A percentile compares a stretch with the other conserved stretches of the same genome.
Conservation (phyloP, 2,797 vertebrate species). For the Brachyalestes nurse region DNA sequence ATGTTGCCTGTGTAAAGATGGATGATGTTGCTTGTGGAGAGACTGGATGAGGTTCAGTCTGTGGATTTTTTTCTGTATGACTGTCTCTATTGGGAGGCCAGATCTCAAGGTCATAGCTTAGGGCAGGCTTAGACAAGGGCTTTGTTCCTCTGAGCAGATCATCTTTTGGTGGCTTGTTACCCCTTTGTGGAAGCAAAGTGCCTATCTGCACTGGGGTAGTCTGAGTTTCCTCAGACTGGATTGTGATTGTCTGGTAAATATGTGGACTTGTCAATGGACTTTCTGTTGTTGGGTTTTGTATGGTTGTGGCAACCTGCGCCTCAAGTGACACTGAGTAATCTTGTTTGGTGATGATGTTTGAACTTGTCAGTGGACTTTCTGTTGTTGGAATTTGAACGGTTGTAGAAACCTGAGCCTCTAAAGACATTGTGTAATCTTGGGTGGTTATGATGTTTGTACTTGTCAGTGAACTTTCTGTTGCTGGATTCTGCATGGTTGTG, state of each 20-base stretch:
- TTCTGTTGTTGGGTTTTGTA: background rate
- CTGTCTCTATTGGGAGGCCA: conserved; percentile 64
- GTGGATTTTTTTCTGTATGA: conserved; percentile 57
- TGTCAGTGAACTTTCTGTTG: background rate
- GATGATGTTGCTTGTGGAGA: conserved; percentile 42
- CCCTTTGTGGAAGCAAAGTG: conserved; percentile 63
- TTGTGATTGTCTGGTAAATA: conserved; percentile 63
- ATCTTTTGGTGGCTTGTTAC: conserved; percentile 56
- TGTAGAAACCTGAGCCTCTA: background rate
- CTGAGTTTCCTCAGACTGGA: conserved; percentile 53
- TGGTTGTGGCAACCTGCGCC: background rate
- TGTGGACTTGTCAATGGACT: background rate
- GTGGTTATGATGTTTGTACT: too few relatives aligned
- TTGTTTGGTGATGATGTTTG: too few relatives aligned
- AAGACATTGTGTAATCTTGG: too few relatives aligned
- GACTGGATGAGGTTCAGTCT: conserved; percentile 58
- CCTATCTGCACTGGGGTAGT: conserved; percentile 61
- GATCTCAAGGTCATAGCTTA: conserved; percentile 62
- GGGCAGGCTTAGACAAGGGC: conserved; percentile 58
- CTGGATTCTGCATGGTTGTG: background rate
- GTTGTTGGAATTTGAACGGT: conserved; percentile 6
- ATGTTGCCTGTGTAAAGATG: conserved; percentile 12
- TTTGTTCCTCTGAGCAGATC: conserved; percentile 60
- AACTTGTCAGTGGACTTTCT: background rate
- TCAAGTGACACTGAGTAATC: too few relatives aligned